phyloP scores from a whole-genome alignment of 2,888 invertebrate species.

The Caenorhabditis uteleia region DNA sequence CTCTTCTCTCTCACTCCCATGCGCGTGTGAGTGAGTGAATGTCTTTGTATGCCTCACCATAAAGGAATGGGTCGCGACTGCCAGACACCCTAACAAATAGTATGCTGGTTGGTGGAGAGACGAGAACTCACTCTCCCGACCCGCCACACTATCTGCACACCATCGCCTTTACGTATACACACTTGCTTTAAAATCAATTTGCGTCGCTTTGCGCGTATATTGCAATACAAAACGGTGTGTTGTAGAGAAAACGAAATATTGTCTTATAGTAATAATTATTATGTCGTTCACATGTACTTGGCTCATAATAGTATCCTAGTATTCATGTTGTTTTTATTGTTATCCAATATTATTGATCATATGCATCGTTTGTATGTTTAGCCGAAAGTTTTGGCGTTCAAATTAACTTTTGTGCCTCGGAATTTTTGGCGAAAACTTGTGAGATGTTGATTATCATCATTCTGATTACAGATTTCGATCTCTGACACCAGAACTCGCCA shows the following conservation, averaged over 20 bases:
- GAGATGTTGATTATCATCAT: too few relatives aligned
- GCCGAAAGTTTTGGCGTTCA: neutral
- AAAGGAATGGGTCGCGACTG: slow-evolving; percentile 6
- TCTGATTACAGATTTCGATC: too few relatives aligned
- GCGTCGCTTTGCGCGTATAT: slow-evolving; percentile 33
- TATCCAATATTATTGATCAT: neutral
- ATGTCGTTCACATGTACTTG: neutral
- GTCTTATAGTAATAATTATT: neutral
- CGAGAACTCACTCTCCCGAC: slow-evolving; percentile 10
- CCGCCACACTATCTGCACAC: slow-evolving; percentile 1
- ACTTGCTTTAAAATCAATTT: slow-evolving; percentile 49
- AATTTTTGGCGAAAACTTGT: too few relatives aligned
- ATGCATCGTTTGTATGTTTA: neutral
- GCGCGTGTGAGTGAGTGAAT: too few relatives aligned
- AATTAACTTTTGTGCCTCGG: too few relatives aligned
- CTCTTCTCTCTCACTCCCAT: too few relatives aligned
- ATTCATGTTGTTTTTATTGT: neutral
- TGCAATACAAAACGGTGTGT: slow-evolving; percentile 42
- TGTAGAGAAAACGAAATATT: too few relatives aligned
- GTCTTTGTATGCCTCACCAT: too few relatives aligned
- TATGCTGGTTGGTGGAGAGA: slow-evolving; percentile 1
- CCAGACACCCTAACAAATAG: slow-evolving; percentile 9
- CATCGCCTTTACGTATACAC: slow-evolving; percentile 19
- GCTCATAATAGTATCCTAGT: too few relatives aligned
- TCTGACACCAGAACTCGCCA: too few relatives aligned